Percentiles rank a stretch among this genome's conserved stretches.
These are phyloP conservation scores for Drosophila multiciliata DNA, from an alignment of 2,888 invertebrate species.

Conservation along the genomic window DNA sequence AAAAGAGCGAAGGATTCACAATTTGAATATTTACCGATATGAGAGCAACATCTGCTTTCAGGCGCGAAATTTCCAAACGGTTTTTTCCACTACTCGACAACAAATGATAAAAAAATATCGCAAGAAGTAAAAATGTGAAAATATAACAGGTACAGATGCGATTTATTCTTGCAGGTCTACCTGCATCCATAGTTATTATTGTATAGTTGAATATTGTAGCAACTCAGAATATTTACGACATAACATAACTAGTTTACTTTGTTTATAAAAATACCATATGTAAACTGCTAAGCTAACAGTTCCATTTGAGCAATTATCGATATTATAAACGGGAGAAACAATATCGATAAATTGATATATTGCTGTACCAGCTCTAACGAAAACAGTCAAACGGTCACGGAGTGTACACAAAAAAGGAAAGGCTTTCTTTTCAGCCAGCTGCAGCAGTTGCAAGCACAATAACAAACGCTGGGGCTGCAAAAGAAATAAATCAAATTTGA, in stretches of 20 bases:
- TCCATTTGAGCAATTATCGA: conserved; percentile 16
- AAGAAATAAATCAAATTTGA: conserved; percentile 14
- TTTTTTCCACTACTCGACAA: conserved; percentile 40
- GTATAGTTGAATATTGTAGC: not conserved
- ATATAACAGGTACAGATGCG: conserved; percentile 33
- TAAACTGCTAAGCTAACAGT: conserved; percentile 10
- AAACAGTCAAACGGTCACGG: conserved; percentile 45
- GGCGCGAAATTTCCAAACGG: conserved; percentile 1
- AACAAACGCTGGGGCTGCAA: conserved; percentile 60
- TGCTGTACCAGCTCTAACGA: conserved; percentile 7
- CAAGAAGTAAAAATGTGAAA: conserved; percentile 45
- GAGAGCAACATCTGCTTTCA: conserved; percentile 45
- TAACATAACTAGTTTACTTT: conserved; percentile 9
- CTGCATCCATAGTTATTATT: conserved; percentile 45
- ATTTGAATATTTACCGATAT: conserved; percentile 41
- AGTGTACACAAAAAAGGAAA: conserved; percentile 62
- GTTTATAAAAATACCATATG: not conserved
- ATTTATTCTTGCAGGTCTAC: not conserved
- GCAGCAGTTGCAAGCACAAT: conserved; percentile 57
- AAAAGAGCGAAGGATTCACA: too few relatives aligned
- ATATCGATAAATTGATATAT: conserved; percentile 25
- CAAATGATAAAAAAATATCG: conserved; percentile 45
- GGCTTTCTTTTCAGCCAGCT: conserved; percentile 65
- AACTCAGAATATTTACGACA: not conserved
- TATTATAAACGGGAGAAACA: not conserved